Evolutionary conservation across 2,113 vertebrate species (phyloP).

Genomic region (Coregonus clupeaformis): DNA sequence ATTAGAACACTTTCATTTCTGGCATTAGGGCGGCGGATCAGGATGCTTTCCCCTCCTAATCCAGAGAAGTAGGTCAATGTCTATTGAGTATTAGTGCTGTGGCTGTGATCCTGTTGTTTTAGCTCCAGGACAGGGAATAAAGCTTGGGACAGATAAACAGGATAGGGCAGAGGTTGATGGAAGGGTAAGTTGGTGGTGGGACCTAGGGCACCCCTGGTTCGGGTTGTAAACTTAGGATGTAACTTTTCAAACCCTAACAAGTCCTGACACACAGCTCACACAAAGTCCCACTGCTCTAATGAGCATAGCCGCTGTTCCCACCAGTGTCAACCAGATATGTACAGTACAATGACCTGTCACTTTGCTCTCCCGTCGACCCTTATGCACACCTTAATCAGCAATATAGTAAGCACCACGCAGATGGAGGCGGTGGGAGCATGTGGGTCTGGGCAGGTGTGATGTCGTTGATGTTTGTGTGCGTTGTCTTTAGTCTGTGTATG

Average conservation of each 20-base stretch:
- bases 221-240: slow-evolving; percentile 51
- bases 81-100: slow-evolving; percentile 77
- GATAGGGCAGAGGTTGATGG: slow-evolving; percentile 71
- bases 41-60: slow-evolving; percentile 66
- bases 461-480: no score
- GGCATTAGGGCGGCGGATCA: slow-evolving; percentile 74
- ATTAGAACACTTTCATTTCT: slow-evolving; percentile 80
- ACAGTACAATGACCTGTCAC: slow-evolving; percentile 36
- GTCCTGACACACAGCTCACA: slow-evolving; percentile 51
- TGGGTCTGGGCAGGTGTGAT: no score
- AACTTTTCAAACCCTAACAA: slow-evolving; percentile 52
- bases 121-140: slow-evolving; percentile 77
- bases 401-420: background rate
- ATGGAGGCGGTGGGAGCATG: no score
- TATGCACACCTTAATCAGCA: slow-evolving; percentile 11
- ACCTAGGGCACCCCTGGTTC: slow-evolving; percentile 52
- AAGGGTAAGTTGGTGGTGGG: slow-evolving; percentile 54
- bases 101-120: slow-evolving; percentile 79
- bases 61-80: slow-evolving; percentile 78
- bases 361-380: slow-evolving; percentile 21
- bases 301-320: slow-evolving; percentile 34
- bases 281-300: slow-evolving; percentile 25
- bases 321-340: slow-evolving; percentile 31
- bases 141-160: slow-evolving; percentile 68
- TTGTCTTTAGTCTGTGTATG: no score